phyloP scores from a whole-genome alignment of 2,888 invertebrate genomes.

The Capitulum mitella region DNA sequence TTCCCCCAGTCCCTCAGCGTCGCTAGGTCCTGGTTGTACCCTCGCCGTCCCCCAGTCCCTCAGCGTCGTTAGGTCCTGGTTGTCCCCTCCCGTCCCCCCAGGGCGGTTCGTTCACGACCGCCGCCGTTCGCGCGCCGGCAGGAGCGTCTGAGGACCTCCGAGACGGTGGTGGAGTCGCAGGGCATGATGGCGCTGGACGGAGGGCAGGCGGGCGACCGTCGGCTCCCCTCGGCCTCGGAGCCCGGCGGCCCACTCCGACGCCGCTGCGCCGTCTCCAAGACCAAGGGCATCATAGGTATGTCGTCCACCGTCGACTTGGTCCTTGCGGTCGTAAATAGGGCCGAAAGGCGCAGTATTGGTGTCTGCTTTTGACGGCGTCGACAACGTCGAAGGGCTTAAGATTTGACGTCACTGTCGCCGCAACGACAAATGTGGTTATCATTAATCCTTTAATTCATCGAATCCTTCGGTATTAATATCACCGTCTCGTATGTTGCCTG shows the following conservation, averaged over 20 bases:
- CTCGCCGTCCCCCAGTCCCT: no score
- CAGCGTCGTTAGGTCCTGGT: no score
- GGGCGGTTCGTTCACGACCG: not conserved
- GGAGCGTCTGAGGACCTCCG: not conserved
- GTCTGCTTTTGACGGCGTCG: no score
- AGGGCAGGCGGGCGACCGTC: not conserved
- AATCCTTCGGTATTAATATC: no score
- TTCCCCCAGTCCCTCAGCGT: not conserved
- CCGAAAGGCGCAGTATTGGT: not conserved
- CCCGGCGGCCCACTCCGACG: not conserved
- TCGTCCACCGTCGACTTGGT: not conserved
- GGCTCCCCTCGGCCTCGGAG: not conserved
- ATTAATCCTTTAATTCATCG: no score
- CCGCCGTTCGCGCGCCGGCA: not conserved
- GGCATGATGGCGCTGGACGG: not conserved
- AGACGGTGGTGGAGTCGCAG: not conserved
- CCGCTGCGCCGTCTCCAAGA: constrained; percentile 28
- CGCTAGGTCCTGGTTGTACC: no score
- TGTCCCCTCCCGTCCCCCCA: not conserved
- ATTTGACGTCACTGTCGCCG: no score
- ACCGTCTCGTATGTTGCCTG: no score
- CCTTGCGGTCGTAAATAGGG: not conserved
- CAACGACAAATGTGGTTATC: no score
- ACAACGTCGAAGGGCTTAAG: no score
- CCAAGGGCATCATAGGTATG: constrained; percentile 31